phyloP scores from a whole-genome alignment of 2,113 vertebrate species.

The Aegotheles bennettii region DNA sequence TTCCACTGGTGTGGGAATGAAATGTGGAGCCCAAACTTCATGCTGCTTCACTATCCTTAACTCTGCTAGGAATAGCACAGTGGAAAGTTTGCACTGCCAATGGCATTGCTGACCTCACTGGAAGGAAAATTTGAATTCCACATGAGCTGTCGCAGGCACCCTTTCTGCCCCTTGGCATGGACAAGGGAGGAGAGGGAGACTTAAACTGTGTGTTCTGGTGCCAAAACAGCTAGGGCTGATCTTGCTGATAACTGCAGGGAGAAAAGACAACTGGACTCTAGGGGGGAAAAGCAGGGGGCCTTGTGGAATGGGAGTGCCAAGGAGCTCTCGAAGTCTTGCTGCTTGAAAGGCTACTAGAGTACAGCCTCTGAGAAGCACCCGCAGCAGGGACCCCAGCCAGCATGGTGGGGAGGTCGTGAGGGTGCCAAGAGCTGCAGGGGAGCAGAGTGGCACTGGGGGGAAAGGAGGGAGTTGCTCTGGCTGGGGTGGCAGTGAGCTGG shows the following conservation, averaged over 20 bases:
- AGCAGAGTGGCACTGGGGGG: not conserved
- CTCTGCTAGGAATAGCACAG: not conserved
- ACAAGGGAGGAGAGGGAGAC: not conserved
- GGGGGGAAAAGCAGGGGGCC: not conserved
- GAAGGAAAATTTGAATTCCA: not conserved
- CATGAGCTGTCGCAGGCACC: not conserved
- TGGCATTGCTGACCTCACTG: not conserved
- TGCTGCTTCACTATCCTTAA: not conserved
- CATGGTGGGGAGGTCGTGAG: not conserved
- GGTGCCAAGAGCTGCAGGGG: not conserved
- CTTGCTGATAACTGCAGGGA: not conserved
- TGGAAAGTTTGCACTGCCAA: not conserved
- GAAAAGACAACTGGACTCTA: not conserved
- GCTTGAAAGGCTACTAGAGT: accelerated
- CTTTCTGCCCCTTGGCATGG: not conserved
- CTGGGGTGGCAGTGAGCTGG: not conserved
- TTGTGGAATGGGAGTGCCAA: not conserved
- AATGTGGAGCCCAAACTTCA: not conserved
- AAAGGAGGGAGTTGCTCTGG: not conserved
- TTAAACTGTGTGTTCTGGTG: not conserved
- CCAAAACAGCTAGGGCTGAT: not conserved
- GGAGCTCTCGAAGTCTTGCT: not conserved
- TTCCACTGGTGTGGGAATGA: not conserved
- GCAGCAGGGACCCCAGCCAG: not conserved
- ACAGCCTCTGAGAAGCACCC: not conserved